Base-by-base conservation (phyloP, 2,113 vertebrate genomes). In the Chionomys nivalis region DNA sequence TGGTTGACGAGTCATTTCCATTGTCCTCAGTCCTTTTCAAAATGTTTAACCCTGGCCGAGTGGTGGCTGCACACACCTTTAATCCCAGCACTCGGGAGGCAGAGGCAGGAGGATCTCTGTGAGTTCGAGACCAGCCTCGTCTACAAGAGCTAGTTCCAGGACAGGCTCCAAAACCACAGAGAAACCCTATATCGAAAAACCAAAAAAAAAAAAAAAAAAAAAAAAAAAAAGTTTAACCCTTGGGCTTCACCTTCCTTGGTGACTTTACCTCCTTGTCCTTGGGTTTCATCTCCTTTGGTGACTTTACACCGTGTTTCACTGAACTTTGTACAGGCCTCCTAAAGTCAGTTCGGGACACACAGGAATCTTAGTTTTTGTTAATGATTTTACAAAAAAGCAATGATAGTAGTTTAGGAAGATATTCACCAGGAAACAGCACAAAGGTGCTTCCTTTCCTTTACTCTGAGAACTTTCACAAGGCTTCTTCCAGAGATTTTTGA, bases 401-500 rank as follows among this genome's bases (percentile, higher is more conserved):
- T 2, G 5, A 63, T 21, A n/a, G 91, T 83, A 24, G 65, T 78
- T 90, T 61, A 95, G 87, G 75, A 33, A 78, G 26, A 96, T 94
- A 81, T 77, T 65, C 90, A 17, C 73, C 97, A 95, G 52, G 93
- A 96, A 97, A 55, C 61, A 82, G 78, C 0, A 95, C 94, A 94
- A 94, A 96, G 94, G 81, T 94, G 55, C 36, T 81, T 95, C 8
- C 39, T 97, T 72, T 98, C 93, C 97, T 95, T 96, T 93, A 72
- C 63, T 96, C 87, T 97, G 94, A 97, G 96, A 95, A 97, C 36
- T 96, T 93, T 3, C 26, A 66, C 42, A 87, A 55, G 94, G 39
- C 42, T 96, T 97, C 78, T 97, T 98, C 96, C 90, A 98, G 88
- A 95, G 96, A 1, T 75, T 92, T 75, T 92, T 93, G n/a, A 98